These are phyloP conservation scores for Drosophila parabipectinata DNA, from an alignment of 1,140 invertebrate species.

Conservation along the genomic window DNA sequence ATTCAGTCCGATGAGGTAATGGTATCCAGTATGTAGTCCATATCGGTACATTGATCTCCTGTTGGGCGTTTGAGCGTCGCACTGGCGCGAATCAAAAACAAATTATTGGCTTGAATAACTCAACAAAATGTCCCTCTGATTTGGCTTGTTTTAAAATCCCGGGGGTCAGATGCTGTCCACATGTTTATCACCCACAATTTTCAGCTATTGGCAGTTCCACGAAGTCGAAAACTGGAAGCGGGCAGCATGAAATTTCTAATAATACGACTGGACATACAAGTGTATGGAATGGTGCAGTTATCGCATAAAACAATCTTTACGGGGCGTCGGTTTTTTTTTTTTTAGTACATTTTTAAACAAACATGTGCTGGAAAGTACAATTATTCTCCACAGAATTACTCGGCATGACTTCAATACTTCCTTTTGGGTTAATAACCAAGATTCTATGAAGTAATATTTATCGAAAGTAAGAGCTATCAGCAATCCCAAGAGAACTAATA, in stretches of 20 bases:
- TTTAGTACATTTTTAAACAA: constrained; percentile 10
- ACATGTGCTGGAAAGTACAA: constrained; percentile 31
- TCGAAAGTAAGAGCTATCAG: constrained; percentile 29
- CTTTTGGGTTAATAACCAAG: neutral
- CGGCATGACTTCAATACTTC: constrained; percentile 9
- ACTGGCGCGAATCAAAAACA: constrained; percentile 27
- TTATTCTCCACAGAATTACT: constrained; percentile 19
- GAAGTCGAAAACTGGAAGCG: constrained; percentile 30
- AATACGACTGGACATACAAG: constrained; percentile 24
- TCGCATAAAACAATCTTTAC: constrained; percentile 57
- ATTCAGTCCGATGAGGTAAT: constrained; percentile 63
- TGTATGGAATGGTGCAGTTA: constrained; percentile 31
- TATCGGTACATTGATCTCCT: constrained; percentile 20
- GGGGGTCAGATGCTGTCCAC: constrained; percentile 52
- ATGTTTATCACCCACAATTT: constrained; percentile 43
- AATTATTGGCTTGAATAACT: constrained; percentile 38
- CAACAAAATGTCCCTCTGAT: constrained; percentile 2
- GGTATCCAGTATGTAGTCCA: constrained; percentile 15
- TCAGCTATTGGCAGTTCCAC: constrained; percentile 43
- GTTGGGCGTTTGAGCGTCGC: constrained; percentile 12
- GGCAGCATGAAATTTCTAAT: constrained; percentile 52
- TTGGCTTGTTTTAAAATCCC: constrained; percentile 7
- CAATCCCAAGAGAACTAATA: constrained; percentile 24
- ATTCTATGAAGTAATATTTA: constrained; percentile 8
- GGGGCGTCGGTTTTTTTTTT: constrained; percentile 49